Evolutionary conservation across 1,140 invertebrate genomes (phyloP).

Genomic region (Eufriesea mexicana): DNA sequence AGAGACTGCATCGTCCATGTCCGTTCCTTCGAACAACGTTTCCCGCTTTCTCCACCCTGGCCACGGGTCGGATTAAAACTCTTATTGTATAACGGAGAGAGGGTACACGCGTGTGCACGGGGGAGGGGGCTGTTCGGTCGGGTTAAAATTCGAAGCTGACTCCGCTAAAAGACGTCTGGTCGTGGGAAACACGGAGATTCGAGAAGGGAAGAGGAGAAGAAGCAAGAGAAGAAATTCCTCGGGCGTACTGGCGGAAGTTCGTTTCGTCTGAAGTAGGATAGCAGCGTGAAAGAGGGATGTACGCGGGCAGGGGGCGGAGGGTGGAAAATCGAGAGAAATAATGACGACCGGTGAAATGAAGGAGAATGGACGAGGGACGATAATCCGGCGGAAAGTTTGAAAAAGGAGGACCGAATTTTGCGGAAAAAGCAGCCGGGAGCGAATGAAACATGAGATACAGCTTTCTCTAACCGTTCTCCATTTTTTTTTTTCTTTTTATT

Average conservation of each 20-base stretch:
- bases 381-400: conserved; percentile 22
- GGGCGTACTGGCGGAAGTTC: conserved; percentile 7
- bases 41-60: neutral
- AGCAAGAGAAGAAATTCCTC: conserved; percentile 49
- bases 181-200: conserved; percentile 37
- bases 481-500: neutral
- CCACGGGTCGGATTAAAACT: conserved; percentile 13
- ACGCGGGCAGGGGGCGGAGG: neutral
- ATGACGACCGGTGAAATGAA: conserved; percentile 38
- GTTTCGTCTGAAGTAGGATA: neutral
- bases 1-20: neutral
- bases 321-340: conserved; percentile 16
- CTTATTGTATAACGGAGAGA: neutral
- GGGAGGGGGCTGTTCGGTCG: neutral
- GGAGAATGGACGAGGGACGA: conserved; percentile 11
- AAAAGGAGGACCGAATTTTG: conserved; percentile 1
- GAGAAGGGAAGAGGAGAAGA: conserved; percentile 5
- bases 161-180: conserved; percentile 56
- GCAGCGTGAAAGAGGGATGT: neutral
- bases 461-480: neutral
- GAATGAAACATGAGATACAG: neutral
- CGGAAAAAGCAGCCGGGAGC: neutral
- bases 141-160: conserved; percentile 53
- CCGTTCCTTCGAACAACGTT: neutral
- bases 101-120: neutral